Base-by-base conservation (phyloP, 2,888 invertebrate genomes). In the Eurytoma californica region DNA sequence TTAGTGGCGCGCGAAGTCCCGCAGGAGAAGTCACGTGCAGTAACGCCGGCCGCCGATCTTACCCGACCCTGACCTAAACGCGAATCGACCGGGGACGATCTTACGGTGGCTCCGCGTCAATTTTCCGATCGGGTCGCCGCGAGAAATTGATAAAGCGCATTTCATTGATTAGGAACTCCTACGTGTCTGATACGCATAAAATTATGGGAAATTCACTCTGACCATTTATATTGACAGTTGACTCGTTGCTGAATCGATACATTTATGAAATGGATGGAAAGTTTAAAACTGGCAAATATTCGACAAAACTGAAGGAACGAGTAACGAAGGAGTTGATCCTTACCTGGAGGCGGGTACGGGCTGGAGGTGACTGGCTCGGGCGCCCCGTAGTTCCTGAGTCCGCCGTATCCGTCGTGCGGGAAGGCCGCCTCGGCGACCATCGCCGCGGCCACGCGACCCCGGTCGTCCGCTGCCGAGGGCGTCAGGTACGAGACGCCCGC, bases 301-400 rank as follows among this genome's bases (percentile, higher is more conserved):
- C 39, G 39, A 7, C 28, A 30, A n/a, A 49, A 63, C 12, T 67
- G 39, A 0, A 12, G 55, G 28, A 63, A 49, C 2, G 4, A 13
- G 3, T 0, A 51, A 39, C 55, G 60, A 7, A 57, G 79, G 86
- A 86, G 84, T 86, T 83, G 87, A 88, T 92, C 92, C 88, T 93
- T 93, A 93, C 95, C 95, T 93, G 95, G 94, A 87, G 95, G 94
- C 87, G 95, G 94, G 87, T 95, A 95, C 60, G 95, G 95, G 80
- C 94, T 94, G 86, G 94, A 94, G 85, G 94, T 94, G 83, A 95
- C 95, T 65, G 94, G 93, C 89, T 95, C 95, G 3, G 94, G 94
- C 73, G 92, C 93, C 53, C 92, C 92, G 90, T 95, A 95, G 91
- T 94, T 95, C 87, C 95, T 92, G 77, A 95, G 92, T 73, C 94